Evolutionary conservation across 1,140 invertebrate genomes (phyloP), one percentile per base, ranked within the genome.

Genomic region (Scaptomyza hsui): DNA sequence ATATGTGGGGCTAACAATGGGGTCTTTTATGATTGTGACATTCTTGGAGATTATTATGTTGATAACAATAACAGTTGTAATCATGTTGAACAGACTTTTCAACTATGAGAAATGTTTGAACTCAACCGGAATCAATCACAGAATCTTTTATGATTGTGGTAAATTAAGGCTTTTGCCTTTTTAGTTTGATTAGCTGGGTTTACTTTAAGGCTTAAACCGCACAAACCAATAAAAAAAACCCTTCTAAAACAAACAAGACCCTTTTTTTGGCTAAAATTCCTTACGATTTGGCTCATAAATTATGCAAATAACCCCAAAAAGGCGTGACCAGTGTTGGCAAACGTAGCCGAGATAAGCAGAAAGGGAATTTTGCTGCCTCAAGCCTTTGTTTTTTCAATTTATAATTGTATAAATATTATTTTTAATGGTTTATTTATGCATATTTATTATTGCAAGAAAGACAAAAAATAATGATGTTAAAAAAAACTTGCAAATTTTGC

Each of bases 281-380:
- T 26, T 41, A 18, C 37, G 51, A 55, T 42, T n/a, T 13, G 35
- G 18, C 61, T 44, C 51, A 55, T 64, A 64, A 64, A 64, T 55
- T 64, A 64, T 64, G 61, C 41, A 64, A 64, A 64, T 64, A n/a
- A n/a, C n/a, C n/a, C n/a, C n/a, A n/a, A n/a, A n/a, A n/a, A n/a
- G n/a, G n/a, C n/a, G n/a, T n/a, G 29, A 12, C 15, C 18, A 51
- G 16, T 48, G 21, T 18, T 21, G 1, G 19, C 19, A 21, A 21
- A 21, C 19, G 4, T 21, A 2, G 4, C 19, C 39, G 18, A 21
- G 53, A 42, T 56, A 42, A 53, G 51, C 35, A 53, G 51, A 32
- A 9, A 5, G 26, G 26, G 7, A 29, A 9, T 9, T 37, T 37
- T 3, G 32, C 37, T 18, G 52, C 52, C 52, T 16, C 10, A 9